Evolutionary conservation across 1,140 invertebrate genomes (phyloP), one percentile per base, ranked within the genome.

Genomic region (Yoshiicerus persimilis): DNA sequence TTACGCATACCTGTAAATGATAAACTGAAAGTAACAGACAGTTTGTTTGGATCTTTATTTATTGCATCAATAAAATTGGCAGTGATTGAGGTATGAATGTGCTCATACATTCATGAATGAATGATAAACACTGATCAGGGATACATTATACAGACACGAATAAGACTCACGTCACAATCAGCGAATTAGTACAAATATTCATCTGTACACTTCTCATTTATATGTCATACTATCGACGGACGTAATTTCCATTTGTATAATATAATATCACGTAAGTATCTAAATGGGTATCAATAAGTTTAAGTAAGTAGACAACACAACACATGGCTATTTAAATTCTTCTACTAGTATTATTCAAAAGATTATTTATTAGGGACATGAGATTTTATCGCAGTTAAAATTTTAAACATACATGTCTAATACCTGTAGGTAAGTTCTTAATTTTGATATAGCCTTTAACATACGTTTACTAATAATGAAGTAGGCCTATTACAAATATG

Each of bases 21-120:
- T 32, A 80, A 80, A 80, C 34, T n/a, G 75, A 80, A 80, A 80
- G 75, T 30, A 36, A 80, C 75, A 80, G 32, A 36, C 75, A 80
- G 30, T 80, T 38, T 34, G 75, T 80, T 80, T 80, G 75, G 32
- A 80, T 80, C 30, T 80, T 80, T 80, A 80, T 80, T 70, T 80
- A 80, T 80, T 80, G 75, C 75, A 80, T 80, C 75, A 80, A 80
- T 80, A 80, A 80, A 80, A 80, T 80, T 80, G 75, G 75, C 75
- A 80, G 75, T 80, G 75, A 80, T 80, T 80, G 75, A 80, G 75
- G 34, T 36, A 36, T 80, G 75, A 80, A 80, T 80, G 75, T 80
- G 75, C 32, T 80, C 75, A 80, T 80, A 80, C 75, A 80, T 80
- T 80, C 75, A 34, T 80, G 75, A 80, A 34, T 80, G 75, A 80